phyloP scores from a whole-genome alignment of 2,113 vertebrate species.

The Rhagologus leucostigma region DNA sequence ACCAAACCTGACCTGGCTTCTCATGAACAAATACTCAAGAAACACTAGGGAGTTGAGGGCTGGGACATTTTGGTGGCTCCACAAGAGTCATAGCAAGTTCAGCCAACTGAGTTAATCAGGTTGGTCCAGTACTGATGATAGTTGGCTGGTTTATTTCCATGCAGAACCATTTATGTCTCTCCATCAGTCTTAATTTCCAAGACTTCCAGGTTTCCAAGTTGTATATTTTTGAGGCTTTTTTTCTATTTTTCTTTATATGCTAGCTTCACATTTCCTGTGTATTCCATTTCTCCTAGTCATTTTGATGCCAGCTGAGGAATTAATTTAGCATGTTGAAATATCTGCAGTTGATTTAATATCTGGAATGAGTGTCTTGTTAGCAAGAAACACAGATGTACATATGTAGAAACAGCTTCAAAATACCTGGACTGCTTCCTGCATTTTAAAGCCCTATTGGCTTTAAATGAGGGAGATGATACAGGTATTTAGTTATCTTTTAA shows the following conservation, averaged over 20 bases:
- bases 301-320: conserved; percentile 28
- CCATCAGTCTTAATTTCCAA: conserved; percentile 19
- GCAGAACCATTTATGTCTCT: background rate
- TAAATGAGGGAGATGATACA: background rate
- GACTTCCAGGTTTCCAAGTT: conserved; percentile 8
- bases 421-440: background rate
- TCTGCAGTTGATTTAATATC: conserved; percentile 46
- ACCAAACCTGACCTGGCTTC: background rate
- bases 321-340: conserved; percentile 25
- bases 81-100: conserved; percentile 34
- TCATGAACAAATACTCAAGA: background rate
- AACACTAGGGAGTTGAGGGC: background rate
- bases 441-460: background rate
- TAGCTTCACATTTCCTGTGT: background rate
- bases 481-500: background rate
- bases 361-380: background rate
- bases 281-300: background rate
- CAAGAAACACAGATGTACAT: background rate
- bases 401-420: background rate
- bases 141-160: background rate
- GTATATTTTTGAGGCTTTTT: background rate
- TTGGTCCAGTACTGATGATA: conserved; percentile 7
- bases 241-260: background rate
- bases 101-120: conserved; percentile 23
- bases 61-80: conserved; percentile 10